Conservation (phyloP, 1,140 invertebrate genomes). For the Drosophila mojavensis region DNA sequence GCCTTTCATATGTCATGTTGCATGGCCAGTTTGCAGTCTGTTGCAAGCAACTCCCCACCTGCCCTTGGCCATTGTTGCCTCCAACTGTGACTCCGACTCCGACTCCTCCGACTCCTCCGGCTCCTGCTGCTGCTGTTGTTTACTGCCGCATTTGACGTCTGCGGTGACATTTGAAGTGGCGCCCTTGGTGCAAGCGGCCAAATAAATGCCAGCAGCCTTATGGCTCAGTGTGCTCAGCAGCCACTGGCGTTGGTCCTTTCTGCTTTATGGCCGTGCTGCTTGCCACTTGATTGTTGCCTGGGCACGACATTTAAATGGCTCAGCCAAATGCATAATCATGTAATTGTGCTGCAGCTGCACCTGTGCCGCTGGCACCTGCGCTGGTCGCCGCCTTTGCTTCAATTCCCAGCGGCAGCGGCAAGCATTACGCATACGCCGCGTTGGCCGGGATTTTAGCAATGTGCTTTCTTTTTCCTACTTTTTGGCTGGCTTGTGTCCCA, state of each 20-base stretch:
- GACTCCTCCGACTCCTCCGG: not conserved
- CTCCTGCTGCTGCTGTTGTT: conserved; percentile 46
- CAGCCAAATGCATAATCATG: conserved; percentile 70
- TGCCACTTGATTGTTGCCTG: conserved; percentile 54
- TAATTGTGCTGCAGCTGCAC: conserved; percentile 61
- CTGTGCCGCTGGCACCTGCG: conserved; percentile 8
- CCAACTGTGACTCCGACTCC: conserved; percentile 11
- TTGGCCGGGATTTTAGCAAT: conserved; percentile 39
- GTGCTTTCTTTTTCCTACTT: not conserved
- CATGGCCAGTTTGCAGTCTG: conserved; percentile 48
- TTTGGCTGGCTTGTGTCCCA: conserved; percentile 9
- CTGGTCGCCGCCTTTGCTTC: not conserved
- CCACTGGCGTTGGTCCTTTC: conserved; percentile 7
- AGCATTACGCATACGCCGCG: conserved; percentile 62
- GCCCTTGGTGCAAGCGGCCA: conserved; percentile 46
- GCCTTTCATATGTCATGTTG: conserved; percentile 53
- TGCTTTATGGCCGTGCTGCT: conserved; percentile 13
- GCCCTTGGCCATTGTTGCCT: conserved; percentile 10
- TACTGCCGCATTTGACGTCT: conserved; percentile 60
- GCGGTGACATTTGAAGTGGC: conserved; percentile 77
- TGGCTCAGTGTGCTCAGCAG: conserved; percentile 2
- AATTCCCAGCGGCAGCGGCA: not conserved
- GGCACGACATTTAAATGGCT: conserved; percentile 51
- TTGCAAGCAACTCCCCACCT: not conserved
- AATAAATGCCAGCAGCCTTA: conserved; percentile 62